Percentiles rank a stretch among this genome's conserved stretches.
Evolutionary conservation across 2,888 invertebrate genomes (phyloP).

Genomic region (Linnaemya vulpina): DNA sequence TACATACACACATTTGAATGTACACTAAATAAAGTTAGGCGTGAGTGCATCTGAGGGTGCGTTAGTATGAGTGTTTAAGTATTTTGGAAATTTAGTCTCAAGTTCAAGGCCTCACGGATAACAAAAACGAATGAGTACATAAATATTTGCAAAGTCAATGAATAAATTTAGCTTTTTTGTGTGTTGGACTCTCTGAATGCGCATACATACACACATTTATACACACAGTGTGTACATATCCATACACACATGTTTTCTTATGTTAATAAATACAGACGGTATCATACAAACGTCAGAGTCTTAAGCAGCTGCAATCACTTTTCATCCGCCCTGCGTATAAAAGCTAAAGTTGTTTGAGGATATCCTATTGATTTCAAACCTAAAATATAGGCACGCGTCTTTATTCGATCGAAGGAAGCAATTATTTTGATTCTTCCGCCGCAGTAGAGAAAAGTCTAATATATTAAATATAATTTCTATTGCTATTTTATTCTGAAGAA

Average conservation of each 20-base stretch:
- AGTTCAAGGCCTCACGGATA: slow-evolving; percentile 84
- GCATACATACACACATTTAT: background rate
- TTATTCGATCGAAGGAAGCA: too few species aligned
- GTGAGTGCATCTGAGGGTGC: slow-evolving; percentile 63
- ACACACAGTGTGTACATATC: background rate
- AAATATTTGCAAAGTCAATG: slow-evolving; percentile 57
- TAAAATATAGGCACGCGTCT: too few species aligned
- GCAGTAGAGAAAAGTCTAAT: too few species aligned
- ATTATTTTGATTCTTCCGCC: too few species aligned
- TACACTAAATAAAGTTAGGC: slow-evolving; percentile 49
- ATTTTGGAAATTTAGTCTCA: slow-evolving; percentile 83
- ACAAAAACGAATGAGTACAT: slow-evolving; percentile 55
- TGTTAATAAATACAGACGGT: slow-evolving; percentile 21
- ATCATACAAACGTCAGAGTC: slow-evolving; percentile 29
- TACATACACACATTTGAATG: background rate
- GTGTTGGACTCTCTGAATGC: slow-evolving; percentile 7
- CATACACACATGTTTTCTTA: background rate
- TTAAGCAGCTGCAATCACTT: slow-evolving; percentile 22
- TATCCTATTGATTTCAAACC: too few species aligned
- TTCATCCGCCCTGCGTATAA: background rate
- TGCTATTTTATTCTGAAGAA: too few species aligned
- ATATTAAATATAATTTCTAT: too few species aligned
- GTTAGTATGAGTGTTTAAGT: slow-evolving; percentile 69
- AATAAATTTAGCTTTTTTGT: slow-evolving; percentile 27
- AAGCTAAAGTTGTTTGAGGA: too few species aligned